Evolutionary conservation across 2,113 vertebrate species (phyloP).

Genomic region (Ibidorhyncha struthersii): DNA sequence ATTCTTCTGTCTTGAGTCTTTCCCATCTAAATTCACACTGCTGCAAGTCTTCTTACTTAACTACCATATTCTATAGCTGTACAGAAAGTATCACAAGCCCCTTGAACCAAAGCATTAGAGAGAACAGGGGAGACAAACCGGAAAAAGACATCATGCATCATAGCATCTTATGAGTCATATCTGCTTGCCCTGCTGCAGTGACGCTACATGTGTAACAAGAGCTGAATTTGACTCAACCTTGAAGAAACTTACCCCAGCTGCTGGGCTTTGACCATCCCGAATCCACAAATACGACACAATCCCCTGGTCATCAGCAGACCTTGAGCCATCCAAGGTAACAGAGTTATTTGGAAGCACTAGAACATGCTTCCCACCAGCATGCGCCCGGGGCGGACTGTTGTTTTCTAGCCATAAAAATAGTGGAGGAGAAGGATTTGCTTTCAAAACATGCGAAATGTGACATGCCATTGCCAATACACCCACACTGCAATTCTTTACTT

Average conservation of each 20-base stretch:
- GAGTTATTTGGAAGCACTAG: slow-evolving; percentile 89
- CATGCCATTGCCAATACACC: not conserved
- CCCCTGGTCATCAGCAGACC: slow-evolving; percentile 81
- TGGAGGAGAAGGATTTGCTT: slow-evolving; percentile 35
- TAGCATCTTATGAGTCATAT: not conserved
- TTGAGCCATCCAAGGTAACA: slow-evolving; percentile 85
- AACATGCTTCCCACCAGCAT: slow-evolving; percentile 86
- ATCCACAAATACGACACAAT: slow-evolving; percentile 86
- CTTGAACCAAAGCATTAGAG: not conserved
- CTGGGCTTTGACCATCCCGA: slow-evolving; percentile 88
- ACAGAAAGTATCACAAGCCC: not conserved
- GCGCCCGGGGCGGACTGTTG: slow-evolving; percentile 79
- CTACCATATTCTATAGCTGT: not conserved
- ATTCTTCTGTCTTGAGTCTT: not conserved
- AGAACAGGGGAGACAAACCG: not conserved
- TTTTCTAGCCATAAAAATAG: slow-evolving; percentile 75
- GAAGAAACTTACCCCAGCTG: slow-evolving; percentile 84
- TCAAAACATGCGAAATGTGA: not conserved
- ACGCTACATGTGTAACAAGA: rapidly evolving
- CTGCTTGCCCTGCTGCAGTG: not conserved
- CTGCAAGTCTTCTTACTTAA: not conserved
- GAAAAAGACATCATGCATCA: not conserved
- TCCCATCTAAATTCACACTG: not conserved
- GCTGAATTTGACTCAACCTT: not conserved
- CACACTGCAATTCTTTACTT: not conserved